Evolutionary conservation across 2,888 invertebrate genomes (phyloP), one percentile per base, ranked within the genome.

Genomic region (Nemotelus nigrinus): DNA sequence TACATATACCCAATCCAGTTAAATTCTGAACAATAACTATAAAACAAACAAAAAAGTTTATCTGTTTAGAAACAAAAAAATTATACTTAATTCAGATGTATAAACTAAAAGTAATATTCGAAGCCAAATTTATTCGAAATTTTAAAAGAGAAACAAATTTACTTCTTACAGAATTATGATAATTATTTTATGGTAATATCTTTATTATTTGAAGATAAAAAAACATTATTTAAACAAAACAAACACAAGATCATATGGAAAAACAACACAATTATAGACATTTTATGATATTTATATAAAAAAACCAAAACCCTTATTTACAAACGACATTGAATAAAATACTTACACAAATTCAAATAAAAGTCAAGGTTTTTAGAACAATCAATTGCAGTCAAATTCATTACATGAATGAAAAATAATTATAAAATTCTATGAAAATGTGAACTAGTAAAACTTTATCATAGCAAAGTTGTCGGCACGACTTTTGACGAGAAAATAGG

Each of bases 191-290:
- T 60, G 25, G 25, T 47, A 58, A 72, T 39, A 45, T 72, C 72
- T 72, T 72, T 72, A 58, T 72, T 72, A 60, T 58, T 72, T 72
- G 60, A 72, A 72, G 72, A 72, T 72, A 60, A 53, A 55, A 55
- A 48, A 60, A 39, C 41, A 60, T 74, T 25, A 74, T 72, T 72
- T 72, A 72, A 57, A 57, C 63, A 72, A n/a, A n/a, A 58, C 45
- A 47, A 58, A 58, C 5, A 60, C n/a, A 74, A 48, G 45, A 10
- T 8, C 53, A 55, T 55, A 70, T 3, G 45, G 25, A 70, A 53
- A 68, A 25, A 41, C n/a, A 72, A 72, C 58, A 72, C 72, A 58
- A 63, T 58, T 70, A 58, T 70, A 70, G 70, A 70, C 41, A 55
- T 53, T 70, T 70, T 70, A 70, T 68, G 25, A 72, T 74, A 50